A percentile compares a stretch with the other conserved stretches of the same genome.
Conservation (phyloP, 2,888 invertebrate genomes). For the Argynnis bischoffii region DNA sequence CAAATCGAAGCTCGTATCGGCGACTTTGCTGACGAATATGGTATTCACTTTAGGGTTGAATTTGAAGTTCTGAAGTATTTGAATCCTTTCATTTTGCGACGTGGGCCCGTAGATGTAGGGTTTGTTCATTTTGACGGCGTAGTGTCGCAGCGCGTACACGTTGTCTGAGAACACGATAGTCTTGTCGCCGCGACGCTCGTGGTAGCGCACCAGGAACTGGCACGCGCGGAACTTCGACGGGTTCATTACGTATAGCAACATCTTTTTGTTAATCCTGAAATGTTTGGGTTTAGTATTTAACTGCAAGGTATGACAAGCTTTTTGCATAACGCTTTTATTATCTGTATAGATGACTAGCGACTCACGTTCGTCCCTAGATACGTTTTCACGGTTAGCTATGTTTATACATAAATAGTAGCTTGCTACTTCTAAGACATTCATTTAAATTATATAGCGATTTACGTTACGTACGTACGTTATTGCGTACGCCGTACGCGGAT, state of each 20-base stretch:
- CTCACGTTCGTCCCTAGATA: too few species aligned
- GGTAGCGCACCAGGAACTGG: slow-evolving; percentile 95
- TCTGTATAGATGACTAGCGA: too few species aligned
- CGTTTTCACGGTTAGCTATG: too few species aligned
- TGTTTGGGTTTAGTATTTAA: background rate
- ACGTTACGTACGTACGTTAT: too few species aligned
- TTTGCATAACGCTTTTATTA: too few species aligned
- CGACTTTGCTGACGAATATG: slow-evolving; percentile 99
- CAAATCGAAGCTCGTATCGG: slow-evolving; percentile 99
- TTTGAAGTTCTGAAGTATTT: slow-evolving; percentile 99
- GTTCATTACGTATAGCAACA: slow-evolving; percentile 99
- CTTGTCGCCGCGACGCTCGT: slow-evolving; percentile 98
- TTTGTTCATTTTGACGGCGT: slow-evolving; percentile 98
- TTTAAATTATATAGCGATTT: too few species aligned
- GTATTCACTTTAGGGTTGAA: slow-evolving; percentile 99
- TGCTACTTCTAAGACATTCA: too few species aligned
- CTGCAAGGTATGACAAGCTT: too few species aligned
- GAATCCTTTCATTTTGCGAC: slow-evolving; percentile 96
- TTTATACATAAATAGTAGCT: too few species aligned
- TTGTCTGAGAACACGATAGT: slow-evolving; percentile 99
- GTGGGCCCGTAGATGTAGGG: slow-evolving; percentile 99
- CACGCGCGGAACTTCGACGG: slow-evolving; percentile 98
- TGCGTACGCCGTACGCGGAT: too few species aligned
- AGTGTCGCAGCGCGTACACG: slow-evolving; percentile 98
- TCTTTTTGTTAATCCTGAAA: slow-evolving; percentile 91